phyloP scores from a whole-genome alignment of 2,113 vertebrate genomes.

The Cottus gobio region DNA sequence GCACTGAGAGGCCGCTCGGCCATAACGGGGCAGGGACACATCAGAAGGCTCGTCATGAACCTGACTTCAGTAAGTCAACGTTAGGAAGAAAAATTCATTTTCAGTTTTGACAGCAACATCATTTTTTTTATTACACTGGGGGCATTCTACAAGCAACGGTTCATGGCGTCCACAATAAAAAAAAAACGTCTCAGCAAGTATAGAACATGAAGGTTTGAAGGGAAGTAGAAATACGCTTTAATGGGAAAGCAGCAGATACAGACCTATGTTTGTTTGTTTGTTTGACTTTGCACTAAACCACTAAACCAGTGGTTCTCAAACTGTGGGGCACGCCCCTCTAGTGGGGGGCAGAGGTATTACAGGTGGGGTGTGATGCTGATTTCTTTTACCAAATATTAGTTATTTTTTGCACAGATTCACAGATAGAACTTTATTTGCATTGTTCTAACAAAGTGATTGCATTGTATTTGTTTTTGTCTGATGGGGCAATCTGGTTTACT shows the following conservation, averaged over 20 bases:
- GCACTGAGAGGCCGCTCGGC: background rate
- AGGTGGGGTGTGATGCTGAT: no score
- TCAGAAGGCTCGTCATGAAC: background rate
- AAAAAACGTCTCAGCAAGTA: background rate
- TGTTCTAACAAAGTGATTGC: no score
- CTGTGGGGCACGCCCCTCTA: no score
- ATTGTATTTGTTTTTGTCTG: no score
- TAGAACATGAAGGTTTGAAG: background rate
- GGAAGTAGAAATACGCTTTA: background rate
- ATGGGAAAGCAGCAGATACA: background rate
- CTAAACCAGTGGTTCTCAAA: background rate
- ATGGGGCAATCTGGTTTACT: no score
- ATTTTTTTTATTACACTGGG: constrained; percentile 19
- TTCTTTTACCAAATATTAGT: no score
- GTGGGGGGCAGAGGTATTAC: no score
- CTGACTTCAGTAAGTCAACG: background rate
- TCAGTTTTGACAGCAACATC: background rate
- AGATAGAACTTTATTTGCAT: no score
- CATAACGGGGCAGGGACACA: background rate
- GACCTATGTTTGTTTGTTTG: background rate
- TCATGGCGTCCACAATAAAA: background rate
- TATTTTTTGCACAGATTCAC: no score
- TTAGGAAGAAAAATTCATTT: background rate
- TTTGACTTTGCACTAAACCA: background rate
- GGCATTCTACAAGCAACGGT: background rate